Evolutionary conservation across 2,888 invertebrate species (phyloP).

Genomic region (Lomographa bimaculata): DNA sequence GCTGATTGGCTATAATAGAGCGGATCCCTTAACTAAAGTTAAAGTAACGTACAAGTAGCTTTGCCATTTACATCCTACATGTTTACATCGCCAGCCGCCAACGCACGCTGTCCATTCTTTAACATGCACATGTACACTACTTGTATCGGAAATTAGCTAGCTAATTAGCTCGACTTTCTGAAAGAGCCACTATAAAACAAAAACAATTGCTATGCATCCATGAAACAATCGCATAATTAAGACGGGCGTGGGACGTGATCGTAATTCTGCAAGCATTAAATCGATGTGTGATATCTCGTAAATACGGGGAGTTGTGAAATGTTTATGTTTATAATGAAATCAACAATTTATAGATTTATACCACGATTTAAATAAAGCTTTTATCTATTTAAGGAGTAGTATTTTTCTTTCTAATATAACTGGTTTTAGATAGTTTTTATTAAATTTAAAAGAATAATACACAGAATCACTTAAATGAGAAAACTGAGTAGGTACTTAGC

Average conservation of each 20-base stretch:
- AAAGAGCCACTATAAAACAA: conserved; percentile 15
- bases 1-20: no score
- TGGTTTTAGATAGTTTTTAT: no score
- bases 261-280: conserved; percentile 9
- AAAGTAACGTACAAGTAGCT: neutral
- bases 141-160: conserved; percentile 17
- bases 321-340: no score
- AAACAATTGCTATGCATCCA: conserved; percentile 28
- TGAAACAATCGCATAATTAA: conserved; percentile 31
- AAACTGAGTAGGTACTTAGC: no score
- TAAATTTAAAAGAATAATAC: no score
- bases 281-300: no score
- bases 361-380: no score
- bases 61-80: conserved; percentile 7
- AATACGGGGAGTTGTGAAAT: no score
- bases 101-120: conserved; percentile 11
- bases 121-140: conserved; percentile 12
- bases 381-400: no score
- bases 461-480: no score
- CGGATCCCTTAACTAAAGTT: neutral
- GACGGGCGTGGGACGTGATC: conserved; percentile 24
- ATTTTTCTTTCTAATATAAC: no score
- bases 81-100: conserved; percentile 7
- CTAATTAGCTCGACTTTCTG: conserved; percentile 22
- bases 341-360: no score